phyloP scores from a whole-genome alignment of 2,888 invertebrate species.

The Polia nebulosa region DNA sequence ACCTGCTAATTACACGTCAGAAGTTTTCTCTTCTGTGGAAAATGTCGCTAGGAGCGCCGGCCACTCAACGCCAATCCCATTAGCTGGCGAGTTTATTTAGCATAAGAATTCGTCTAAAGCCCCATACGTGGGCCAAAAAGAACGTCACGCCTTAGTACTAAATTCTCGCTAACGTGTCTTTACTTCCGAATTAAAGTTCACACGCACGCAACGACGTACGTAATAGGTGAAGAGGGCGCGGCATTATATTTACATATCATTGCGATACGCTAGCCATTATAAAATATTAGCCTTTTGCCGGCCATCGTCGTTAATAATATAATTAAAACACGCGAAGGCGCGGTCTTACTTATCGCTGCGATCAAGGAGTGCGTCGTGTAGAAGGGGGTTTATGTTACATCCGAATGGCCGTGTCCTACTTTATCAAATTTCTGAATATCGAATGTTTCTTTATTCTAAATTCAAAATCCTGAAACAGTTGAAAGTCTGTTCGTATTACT shows the following conservation, averaged over 20 bases:
- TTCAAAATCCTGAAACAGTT: background rate
- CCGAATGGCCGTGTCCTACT: constrained; percentile 51
- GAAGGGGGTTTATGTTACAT: constrained; percentile 62
- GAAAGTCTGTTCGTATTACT: background rate
- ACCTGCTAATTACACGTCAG: constrained; percentile 88
- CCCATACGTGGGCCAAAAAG: constrained; percentile 70
- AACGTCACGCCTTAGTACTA: constrained; percentile 84
- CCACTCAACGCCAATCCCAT: constrained; percentile 75
- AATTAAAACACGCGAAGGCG: constrained; percentile 90
- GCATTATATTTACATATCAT: constrained; percentile 90
- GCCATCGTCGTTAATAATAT: constrained; percentile 89
- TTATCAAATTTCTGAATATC: constrained; percentile 38
- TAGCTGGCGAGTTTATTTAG: constrained; percentile 75
- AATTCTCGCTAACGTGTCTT: constrained; percentile 86
- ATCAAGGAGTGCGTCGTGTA: constrained; percentile 82
- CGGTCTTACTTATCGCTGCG: constrained; percentile 86
- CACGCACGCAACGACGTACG: constrained; percentile 85
- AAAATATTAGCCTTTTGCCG: constrained; percentile 89
- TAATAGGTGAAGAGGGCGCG: constrained; percentile 85
- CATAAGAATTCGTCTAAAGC: constrained; percentile 78
- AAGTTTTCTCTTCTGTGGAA: constrained; percentile 73
- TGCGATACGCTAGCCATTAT: constrained; percentile 88
- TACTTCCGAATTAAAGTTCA: constrained; percentile 87
- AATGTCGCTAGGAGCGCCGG: constrained; percentile 68
- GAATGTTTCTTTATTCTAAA: constrained; percentile 6